phyloP scores from a whole-genome alignment of 1,140 invertebrate genomes.

The Trichogramma pretiosum region DNA sequence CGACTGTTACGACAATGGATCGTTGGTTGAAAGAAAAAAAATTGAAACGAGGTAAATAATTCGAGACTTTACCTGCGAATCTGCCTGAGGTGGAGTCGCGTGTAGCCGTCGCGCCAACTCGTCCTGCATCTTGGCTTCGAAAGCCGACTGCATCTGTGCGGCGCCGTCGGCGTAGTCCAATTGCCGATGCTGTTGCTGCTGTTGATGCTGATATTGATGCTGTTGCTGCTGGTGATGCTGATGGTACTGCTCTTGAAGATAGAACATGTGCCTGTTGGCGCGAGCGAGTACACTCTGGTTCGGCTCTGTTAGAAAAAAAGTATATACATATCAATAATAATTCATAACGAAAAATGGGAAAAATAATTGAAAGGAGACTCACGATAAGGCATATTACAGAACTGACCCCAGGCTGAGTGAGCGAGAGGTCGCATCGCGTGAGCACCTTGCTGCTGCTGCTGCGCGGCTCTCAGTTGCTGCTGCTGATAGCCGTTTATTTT shows the following conservation, averaged over 20 bases:
- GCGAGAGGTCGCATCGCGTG: conserved; percentile 29
- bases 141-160: conserved; percentile 31
- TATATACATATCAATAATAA: background rate
- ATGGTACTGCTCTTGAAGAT: conserved; percentile 36
- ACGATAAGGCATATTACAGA: conserved; percentile 38
- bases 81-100: background rate
- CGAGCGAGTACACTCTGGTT: conserved; percentile 28
- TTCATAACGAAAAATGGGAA: background rate
- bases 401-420: conserved; percentile 36
- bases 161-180: conserved; percentile 32
- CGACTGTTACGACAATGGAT: no score
- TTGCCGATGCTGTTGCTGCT: conserved; percentile 24
- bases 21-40: no score
- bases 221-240: conserved; percentile 23
- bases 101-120: conserved; percentile 6
- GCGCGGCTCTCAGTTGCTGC: conserved; percentile 26
- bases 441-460: no score
- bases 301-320: conserved; percentile 8
- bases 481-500: conserved; percentile 32
- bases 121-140: conserved; percentile 26
- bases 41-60: no score
- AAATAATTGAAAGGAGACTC: conserved; percentile 20
- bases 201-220: background rate
- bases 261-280: conserved; percentile 36
- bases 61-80: conserved; percentile 5